Base-by-base conservation (phyloP, 37 sponge, comb jelly and placozoan genomes). In the Eunapius fragilis region DNA sequence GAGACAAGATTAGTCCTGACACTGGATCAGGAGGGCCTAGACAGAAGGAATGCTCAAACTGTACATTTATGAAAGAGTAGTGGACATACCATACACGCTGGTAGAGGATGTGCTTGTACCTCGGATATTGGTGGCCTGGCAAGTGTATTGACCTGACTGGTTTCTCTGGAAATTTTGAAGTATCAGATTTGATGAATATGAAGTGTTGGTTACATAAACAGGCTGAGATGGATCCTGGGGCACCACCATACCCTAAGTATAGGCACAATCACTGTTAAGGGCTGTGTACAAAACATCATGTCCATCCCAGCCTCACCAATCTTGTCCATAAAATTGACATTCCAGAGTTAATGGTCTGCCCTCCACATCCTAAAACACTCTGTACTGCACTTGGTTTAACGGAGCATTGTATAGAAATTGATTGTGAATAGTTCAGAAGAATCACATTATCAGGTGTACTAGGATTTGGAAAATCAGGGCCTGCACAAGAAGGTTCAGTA, bases 71-170 rank as follows among this genome's bases (percentile, higher is more conserved):
- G 41, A 3, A 11, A 17, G 1, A 19, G 1, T 12, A 11, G 14
- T 58, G 58, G 58, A 17, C 58, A 58, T 58, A 24, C 82, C 82
- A n/a, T 22, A 71, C 36, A 82, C 25, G 9, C 0, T 24, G 0
- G 72, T 71, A 36, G 25, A 28, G 11, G 23, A 19, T 7, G n/a
- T 48, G 71, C 4, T 32, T 2, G 31, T 68, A 11, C 70, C 86
- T 22, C 70, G 37, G 7, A n/a, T 32, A 50, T 78, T 85, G 28
- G 35, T 68, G 31, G 71, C 86, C 22, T 30, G 35, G 47, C 86
- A 85, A 24, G 48, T 85, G 86, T 85, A 85, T 9, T 23, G 12
- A 36, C 86, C 86, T 17, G 58, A 17, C 22, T 58, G 58, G 14
- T 58, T 10, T 4, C 22, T 58, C 17, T 58, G 58, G 1, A 58